Percentiles rank a stretch among this genome's conserved stretches.
phyloP scores from a whole-genome alignment of 2,888 invertebrate genomes.

The Abscondita cerata region DNA sequence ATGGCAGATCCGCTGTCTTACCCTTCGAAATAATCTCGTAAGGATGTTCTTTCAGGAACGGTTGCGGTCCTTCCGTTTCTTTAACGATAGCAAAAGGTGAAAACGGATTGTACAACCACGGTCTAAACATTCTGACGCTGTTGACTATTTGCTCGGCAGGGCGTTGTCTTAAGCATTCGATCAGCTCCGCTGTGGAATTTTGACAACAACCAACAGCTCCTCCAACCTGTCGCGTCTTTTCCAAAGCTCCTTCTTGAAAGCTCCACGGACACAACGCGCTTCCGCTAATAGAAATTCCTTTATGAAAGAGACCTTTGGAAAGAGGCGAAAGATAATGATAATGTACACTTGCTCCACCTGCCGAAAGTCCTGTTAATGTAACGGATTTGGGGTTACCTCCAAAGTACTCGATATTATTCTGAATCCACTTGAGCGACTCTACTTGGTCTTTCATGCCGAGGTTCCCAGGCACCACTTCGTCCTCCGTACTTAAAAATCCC shows the following conservation, averaged over 20 bases:
- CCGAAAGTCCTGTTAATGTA: conserved; percentile 70
- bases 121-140: conserved; percentile 62
- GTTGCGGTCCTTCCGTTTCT: conserved; percentile 57
- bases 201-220: conserved; percentile 68
- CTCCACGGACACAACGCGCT: conserved; percentile 65
- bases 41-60: conserved; percentile 69
- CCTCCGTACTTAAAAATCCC: conserved; percentile 75
- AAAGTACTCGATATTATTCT: conserved; percentile 69
- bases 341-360: conserved; percentile 75
- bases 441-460: conserved; percentile 74
- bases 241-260: conserved; percentile 61
- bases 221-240: conserved; percentile 67
- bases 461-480: conserved; percentile 69
- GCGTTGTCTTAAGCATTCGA: conserved; percentile 67
- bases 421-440: conserved; percentile 71
- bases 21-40: conserved; percentile 65
- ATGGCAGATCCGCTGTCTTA: conserved; percentile 67
- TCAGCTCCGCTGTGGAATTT: conserved; percentile 61
- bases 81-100: conserved; percentile 73
- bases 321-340: conserved; percentile 71
- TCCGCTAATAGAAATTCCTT: conserved; percentile 73
- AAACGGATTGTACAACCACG: conserved; percentile 68
- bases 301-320: conserved; percentile 63
- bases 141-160: conserved; percentile 65
- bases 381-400: conserved; percentile 72